A percentile compares a stretch with the other conserved stretches of the same genome.
Evolutionary conservation across 2,797 vertebrate genomes (phyloP).

Genomic region (Lepus townsendii): DNA sequence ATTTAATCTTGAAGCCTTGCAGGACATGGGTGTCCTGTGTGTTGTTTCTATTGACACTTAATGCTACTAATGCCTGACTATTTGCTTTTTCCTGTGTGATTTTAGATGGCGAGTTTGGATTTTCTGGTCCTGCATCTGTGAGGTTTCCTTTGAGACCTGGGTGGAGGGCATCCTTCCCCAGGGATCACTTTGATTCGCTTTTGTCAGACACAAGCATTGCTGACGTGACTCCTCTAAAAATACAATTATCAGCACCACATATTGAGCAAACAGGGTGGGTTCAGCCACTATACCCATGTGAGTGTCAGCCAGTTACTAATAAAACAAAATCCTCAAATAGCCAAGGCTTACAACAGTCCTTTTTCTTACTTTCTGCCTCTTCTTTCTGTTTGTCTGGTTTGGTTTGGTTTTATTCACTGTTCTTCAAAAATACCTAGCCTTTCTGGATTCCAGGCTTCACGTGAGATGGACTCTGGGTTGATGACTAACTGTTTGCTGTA

Average conservation of each 20-base stretch:
- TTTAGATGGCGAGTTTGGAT: slow-evolving; percentile 12
- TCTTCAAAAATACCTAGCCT: background rate
- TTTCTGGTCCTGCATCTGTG: background rate
- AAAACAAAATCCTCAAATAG: background rate
- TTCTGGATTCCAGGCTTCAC: background rate
- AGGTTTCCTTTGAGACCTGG: background rate
- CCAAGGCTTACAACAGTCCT: background rate
- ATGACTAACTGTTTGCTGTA: background rate
- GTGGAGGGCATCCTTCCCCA: background rate
- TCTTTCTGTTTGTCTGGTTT: background rate
- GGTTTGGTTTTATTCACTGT: background rate
- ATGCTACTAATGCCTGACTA: background rate
- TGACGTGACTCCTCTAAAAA: slow-evolving; percentile 34
- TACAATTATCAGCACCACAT: background rate
- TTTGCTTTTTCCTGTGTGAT: background rate
- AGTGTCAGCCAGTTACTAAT: background rate
- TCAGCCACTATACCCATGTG: background rate
- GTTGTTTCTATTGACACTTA: background rate
- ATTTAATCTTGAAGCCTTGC: background rate
- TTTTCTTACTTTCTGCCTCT: background rate
- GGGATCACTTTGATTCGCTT: slow-evolving; percentile 24
- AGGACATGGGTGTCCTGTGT: background rate
- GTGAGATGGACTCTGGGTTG: background rate
- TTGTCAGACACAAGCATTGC: background rate
- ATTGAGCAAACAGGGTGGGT: background rate